These are phyloP conservation scores for Seira musarum DNA, from an alignment of 2,888 invertebrate genomes.

Conservation along the genomic window DNA sequence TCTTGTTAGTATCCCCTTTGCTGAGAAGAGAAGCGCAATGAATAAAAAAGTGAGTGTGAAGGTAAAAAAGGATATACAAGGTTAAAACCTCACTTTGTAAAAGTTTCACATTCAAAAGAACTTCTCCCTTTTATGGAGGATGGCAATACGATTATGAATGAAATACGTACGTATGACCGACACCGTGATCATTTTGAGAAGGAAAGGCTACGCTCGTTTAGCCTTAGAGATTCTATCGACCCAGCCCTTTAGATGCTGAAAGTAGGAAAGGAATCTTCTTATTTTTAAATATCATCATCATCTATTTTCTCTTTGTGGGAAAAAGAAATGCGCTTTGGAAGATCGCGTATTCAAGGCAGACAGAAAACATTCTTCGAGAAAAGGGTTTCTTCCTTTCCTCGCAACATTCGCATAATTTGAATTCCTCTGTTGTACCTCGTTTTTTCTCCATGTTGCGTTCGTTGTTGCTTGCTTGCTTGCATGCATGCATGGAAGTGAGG, in stretches of 20 bases:
- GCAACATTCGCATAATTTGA: slow-evolving; percentile 7
- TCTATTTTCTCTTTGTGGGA: background rate
- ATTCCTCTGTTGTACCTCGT: slow-evolving; percentile 4
- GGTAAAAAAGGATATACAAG: background rate
- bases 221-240: background rate
- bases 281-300: background rate
- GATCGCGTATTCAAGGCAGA: background rate
- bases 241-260: background rate
- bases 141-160: background rate
- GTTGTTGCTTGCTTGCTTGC: no score
- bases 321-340: background rate
- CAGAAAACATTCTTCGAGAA: background rate
- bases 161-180: background rate
- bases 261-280: background rate
- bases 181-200: background rate
- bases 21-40: background rate
- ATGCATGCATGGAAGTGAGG: background rate
- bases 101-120: background rate
- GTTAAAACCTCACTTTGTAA: background rate
- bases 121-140: background rate
- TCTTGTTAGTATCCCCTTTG: background rate
- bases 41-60: background rate
- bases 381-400: background rate
- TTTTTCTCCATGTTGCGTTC: background rate
- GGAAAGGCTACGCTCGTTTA: background rate